These are phyloP conservation scores for Himalopsyche kuldschensis DNA, from an alignment of 2,888 invertebrate species.

Conservation along the genomic window DNA sequence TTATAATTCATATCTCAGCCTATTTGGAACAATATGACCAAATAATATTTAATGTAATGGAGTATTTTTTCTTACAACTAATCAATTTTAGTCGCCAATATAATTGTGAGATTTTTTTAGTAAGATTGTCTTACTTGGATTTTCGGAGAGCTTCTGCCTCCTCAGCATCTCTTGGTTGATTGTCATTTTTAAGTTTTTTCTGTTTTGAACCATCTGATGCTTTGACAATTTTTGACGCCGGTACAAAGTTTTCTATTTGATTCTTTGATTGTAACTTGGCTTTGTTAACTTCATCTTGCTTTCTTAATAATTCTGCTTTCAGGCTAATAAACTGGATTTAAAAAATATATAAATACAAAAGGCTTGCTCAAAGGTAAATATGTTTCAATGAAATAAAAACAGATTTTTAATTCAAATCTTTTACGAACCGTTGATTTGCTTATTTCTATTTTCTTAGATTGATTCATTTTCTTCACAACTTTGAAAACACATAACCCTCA, in stretches of 20 bases:
- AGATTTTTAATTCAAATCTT: background rate
- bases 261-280: conserved; percentile 61
- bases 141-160: conserved; percentile 48
- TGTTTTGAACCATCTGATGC: conserved; percentile 44
- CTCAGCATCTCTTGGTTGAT: conserved; percentile 46
- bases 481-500: background rate
- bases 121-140: conserved; percentile 48
- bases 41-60: too few relatives aligned
- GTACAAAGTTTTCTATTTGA: conserved; percentile 58
- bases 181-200: conserved; percentile 49
- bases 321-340: conserved; percentile 69
- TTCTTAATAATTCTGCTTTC: conserved; percentile 86
- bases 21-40: too few relatives aligned
- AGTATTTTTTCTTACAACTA: too few relatives aligned
- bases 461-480: conserved; percentile 24
- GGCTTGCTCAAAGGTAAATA: background rate
- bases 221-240: conserved; percentile 49
- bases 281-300: conserved; percentile 79
- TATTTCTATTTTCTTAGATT: conserved; percentile 54
- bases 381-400: background rate
- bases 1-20: too few relatives aligned
- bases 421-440: conserved; percentile 58
- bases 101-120: too few relatives aligned
- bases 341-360: background rate
- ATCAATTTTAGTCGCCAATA: too few relatives aligned